phyloP scores from a whole-genome alignment of 2,797 vertebrate genomes.

The Amphiprion clarkii region DNA sequence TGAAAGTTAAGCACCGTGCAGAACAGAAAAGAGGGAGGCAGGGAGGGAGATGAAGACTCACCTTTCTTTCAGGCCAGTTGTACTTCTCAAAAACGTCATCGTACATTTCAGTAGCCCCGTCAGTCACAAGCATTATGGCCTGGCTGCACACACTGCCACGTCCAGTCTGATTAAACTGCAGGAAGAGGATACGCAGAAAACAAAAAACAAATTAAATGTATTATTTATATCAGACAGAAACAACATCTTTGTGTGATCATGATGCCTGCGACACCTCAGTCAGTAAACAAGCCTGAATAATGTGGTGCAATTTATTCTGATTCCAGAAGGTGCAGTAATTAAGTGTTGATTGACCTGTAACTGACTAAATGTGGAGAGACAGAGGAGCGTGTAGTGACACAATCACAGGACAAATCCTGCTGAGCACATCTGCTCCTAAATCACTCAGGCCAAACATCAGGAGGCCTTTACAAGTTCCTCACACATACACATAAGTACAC shows the following conservation, averaged over 20 bases:
- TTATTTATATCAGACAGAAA: conserved; percentile 1
- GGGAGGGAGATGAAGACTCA: conserved; percentile 66
- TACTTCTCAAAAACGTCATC: conserved; percentile 96
- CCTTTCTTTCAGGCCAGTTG: conserved; percentile 98
- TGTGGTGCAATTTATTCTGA: conserved; percentile 59
- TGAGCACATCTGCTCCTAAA: conserved; percentile 37
- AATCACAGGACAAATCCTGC: conserved; percentile 56
- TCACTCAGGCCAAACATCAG: conserved; percentile 14
- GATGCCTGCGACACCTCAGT: background rate
- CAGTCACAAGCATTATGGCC: conserved; percentile 98
- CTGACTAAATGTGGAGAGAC: conserved; percentile 57
- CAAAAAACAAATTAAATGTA: background rate
- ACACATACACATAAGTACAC: background rate
- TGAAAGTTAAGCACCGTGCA: conserved; percentile 12
- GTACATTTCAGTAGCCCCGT: conserved; percentile 95
- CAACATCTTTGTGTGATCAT: conserved; percentile 14
- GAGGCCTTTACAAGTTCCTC: conserved; percentile 1
- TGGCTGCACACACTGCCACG: conserved; percentile 97
- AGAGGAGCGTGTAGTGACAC: conserved; percentile 47
- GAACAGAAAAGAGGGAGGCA: background rate
- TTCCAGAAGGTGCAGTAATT: conserved; percentile 80
- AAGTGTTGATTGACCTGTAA: conserved; percentile 82
- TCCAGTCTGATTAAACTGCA: conserved; percentile 96
- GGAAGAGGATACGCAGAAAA: background rate
- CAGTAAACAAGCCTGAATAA: conserved; percentile 57